phyloP scores from a whole-genome alignment of 2,797 vertebrate species.

The Xenopus petersii region DNA sequence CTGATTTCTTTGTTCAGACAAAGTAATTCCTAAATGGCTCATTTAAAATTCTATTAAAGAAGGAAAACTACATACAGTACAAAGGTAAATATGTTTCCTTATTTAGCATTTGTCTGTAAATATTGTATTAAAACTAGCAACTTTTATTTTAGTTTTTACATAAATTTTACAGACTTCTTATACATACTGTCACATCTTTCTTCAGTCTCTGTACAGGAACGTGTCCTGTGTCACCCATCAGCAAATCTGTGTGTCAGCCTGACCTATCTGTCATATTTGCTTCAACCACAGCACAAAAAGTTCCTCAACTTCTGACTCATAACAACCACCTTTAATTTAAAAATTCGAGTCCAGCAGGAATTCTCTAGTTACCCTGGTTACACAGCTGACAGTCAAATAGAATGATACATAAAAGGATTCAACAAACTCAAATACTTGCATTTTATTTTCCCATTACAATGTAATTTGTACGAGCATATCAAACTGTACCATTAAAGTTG shows the following conservation, averaged over 20 bases:
- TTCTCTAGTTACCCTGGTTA: slow-evolving; percentile 13
- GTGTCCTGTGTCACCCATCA: background rate
- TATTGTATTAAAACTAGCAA: too few relatives aligned
- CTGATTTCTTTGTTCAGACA: too few relatives aligned
- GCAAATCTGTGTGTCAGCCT: background rate
- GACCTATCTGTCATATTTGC: slow-evolving; percentile 18
- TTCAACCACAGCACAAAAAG: slow-evolving; percentile 8
- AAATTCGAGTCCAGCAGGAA: slow-evolving; percentile 17
- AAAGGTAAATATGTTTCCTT: too few relatives aligned
- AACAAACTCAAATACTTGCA: slow-evolving; percentile 9
- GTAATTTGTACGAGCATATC: slow-evolving; percentile 11
- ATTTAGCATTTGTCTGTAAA: too few relatives aligned
- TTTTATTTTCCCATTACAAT: slow-evolving; percentile 32
- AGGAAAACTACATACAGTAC: too few relatives aligned
- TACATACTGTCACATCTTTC: background rate
- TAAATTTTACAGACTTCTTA: too few relatives aligned
- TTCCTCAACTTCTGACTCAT: background rate
- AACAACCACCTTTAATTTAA: slow-evolving; percentile 17
- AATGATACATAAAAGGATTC: slow-evolving; percentile 24
- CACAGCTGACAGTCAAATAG: slow-evolving; percentile 19
- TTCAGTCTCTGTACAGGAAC: background rate
- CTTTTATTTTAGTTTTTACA: too few relatives aligned
- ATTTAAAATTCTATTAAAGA: too few relatives aligned
- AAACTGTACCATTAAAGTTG: slow-evolving; percentile 35
- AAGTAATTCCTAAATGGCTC: too few relatives aligned